phyloP scores from a whole-genome alignment of 1,140 invertebrate species.

The Scaptodrosophila lebanonensis region DNA sequence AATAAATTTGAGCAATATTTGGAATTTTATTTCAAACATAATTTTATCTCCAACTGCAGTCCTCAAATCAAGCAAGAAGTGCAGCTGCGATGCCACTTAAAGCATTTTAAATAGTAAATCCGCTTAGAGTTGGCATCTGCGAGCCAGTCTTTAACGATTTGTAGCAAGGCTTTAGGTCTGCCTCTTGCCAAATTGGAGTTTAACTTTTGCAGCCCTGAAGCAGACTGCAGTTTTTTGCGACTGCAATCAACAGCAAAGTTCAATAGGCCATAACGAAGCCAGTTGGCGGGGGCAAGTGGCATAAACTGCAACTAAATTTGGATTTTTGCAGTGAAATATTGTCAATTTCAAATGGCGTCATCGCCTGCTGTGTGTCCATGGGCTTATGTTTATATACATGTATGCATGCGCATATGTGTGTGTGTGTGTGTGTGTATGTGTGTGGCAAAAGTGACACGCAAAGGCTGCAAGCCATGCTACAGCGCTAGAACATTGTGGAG shows the following conservation, averaged over 20 bases:
- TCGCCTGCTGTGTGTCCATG: conserved; percentile 5
- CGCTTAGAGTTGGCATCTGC: background rate
- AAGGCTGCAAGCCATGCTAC: too few relatives aligned
- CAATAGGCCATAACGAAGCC: conserved; percentile 59
- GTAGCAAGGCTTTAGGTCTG: conserved; percentile 26
- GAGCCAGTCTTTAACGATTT: conserved; percentile 9
- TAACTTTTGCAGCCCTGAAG: conserved; percentile 15
- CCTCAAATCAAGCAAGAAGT: too few relatives aligned
- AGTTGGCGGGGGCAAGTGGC: too few relatives aligned
- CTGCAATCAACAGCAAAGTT: conserved; percentile 64
- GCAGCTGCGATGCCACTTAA: too few relatives aligned
- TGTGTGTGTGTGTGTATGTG: conserved; percentile 1
- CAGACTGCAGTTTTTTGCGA: conserved; percentile 19
- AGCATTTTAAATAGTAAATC: too few relatives aligned
- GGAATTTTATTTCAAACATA: too few relatives aligned
- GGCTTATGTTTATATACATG: background rate
- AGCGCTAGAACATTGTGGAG: too few relatives aligned
- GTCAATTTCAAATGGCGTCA: conserved; percentile 60
- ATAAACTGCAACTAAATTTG: conserved; percentile 67
- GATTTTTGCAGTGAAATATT: conserved; percentile 63
- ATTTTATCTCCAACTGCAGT: too few relatives aligned
- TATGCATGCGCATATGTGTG: conserved; percentile 2
- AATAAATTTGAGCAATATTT: too few relatives aligned
- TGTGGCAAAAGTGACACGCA: too few relatives aligned
- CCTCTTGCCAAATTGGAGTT: conserved; percentile 15